Evolutionary conservation across 2,888 invertebrate genomes (phyloP).

Genomic region (Hydrotaea cyrtoneurina): DNA sequence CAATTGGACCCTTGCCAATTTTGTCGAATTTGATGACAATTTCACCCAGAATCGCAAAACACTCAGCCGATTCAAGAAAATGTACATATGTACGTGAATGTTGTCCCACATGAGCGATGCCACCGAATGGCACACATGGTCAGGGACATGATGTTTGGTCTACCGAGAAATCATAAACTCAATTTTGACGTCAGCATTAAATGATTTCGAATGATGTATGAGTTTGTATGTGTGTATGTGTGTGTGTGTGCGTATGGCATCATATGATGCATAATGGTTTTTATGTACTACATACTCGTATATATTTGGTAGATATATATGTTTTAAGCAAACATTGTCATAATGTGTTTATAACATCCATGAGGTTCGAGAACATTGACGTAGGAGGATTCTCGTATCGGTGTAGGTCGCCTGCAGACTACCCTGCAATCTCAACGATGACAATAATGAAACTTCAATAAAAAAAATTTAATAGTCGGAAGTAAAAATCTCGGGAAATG

Average conservation of each 20-base stretch:
- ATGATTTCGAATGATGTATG: slow-evolving; percentile 18
- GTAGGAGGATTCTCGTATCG: neutral
- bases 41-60: slow-evolving; percentile 21
- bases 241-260: neutral
- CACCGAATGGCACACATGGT: neutral
- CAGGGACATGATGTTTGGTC: slow-evolving; percentile 20
- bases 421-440: neutral
- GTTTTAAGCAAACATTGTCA: neutral
- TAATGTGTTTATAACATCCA: neutral
- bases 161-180: slow-evolving; percentile 51
- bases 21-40: slow-evolving; percentile 7
- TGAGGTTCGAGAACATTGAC: neutral
- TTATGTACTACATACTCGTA: neutral
- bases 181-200: slow-evolving; percentile 62
- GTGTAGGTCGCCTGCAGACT: neutral
- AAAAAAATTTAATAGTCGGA: too few species aligned
- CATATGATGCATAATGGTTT: neutral
- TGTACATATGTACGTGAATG: neutral
- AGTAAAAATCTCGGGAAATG: too few species aligned
- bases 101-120: slow-evolving; percentile 17
- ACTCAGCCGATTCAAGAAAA: neutral
- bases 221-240: too few species aligned
- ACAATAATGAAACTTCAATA: too few species aligned
- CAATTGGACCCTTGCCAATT: slow-evolving; percentile 53
- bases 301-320: neutral